A percentile compares a stretch with the other conserved stretches of the same genome.
phyloP scores from a whole-genome alignment of 1,140 invertebrate genomes.

The Drosophila bocki region DNA sequence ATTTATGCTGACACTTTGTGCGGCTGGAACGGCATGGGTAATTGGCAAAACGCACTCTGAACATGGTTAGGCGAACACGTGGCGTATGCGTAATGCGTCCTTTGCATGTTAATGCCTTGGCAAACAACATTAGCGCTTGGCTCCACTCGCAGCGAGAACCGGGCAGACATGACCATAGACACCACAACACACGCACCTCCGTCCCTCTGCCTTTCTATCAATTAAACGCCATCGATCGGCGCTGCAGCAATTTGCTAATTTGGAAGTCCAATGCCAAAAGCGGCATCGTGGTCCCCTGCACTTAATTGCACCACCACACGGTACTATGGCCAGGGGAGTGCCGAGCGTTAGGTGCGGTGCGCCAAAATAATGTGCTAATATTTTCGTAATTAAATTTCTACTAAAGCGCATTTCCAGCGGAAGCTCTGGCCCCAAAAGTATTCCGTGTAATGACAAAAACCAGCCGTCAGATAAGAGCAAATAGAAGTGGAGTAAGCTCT shows the following conservation, averaged over 20 bases:
- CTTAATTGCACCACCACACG: constrained; percentile 55
- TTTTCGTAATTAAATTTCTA: constrained; percentile 36
- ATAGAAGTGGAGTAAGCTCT: constrained; percentile 28
- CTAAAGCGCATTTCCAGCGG: constrained; percentile 24
- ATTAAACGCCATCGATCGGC: constrained; percentile 69
- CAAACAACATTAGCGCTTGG: constrained; percentile 66
- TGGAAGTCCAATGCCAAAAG: constrained; percentile 62
- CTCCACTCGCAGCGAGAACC: neutral
- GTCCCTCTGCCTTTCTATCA: constrained; percentile 17
- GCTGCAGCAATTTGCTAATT: constrained; percentile 69
- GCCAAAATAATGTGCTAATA: constrained; percentile 50
- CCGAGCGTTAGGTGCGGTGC: constrained; percentile 5
- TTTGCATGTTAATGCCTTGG: constrained; percentile 71
- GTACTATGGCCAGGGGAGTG: constrained; percentile 9
- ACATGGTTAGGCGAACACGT: constrained; percentile 51
- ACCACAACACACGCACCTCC: constrained; percentile 40
- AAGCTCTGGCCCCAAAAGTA: constrained; percentile 14
- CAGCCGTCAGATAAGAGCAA: constrained; percentile 21
- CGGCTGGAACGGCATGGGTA: constrained; percentile 58
- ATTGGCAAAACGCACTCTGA: constrained; percentile 49
- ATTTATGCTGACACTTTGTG: constrained; percentile 77
- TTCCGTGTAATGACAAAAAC: constrained; percentile 17
- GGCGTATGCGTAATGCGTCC: constrained; percentile 70
- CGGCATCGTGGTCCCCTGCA: constrained; percentile 44
- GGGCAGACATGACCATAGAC: constrained; percentile 67